These are phyloP conservation scores for Platycheirus albimanus DNA, from an alignment of 2,888 invertebrate species.

Conservation along the genomic window DNA sequence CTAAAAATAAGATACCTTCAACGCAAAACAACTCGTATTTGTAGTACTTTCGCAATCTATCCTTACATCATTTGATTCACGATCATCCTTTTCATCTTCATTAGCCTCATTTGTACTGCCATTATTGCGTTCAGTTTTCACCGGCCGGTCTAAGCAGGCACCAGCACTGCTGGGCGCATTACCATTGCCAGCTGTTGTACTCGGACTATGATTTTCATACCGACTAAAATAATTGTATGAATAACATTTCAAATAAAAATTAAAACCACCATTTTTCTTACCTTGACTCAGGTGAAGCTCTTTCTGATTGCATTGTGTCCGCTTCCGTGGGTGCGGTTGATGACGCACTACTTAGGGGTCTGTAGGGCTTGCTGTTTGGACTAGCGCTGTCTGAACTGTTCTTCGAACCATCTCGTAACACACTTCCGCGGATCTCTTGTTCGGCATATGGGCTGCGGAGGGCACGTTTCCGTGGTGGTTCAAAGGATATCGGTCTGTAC, in stretches of 20 bases:
- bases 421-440: constrained; percentile 85
- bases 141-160: constrained; percentile 78
- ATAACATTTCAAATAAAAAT: not conserved
- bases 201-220: constrained; percentile 83
- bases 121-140: constrained; percentile 82
- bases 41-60: constrained; percentile 72
- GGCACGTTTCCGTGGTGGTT: constrained; percentile 84
- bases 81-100: constrained; percentile 81
- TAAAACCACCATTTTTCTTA: constrained; percentile 73
- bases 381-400: constrained; percentile 83
- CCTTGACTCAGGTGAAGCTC: constrained; percentile 83
- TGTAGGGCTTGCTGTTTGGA: constrained; percentile 83
- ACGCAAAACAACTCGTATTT: constrained; percentile 76
- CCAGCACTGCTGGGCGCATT: constrained; percentile 76
- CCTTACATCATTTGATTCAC: constrained; percentile 82
- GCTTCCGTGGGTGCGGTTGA: constrained; percentile 83
- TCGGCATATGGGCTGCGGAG: constrained; percentile 84
- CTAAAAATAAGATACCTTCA: constrained; percentile 73
- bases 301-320: constrained; percentile 83
- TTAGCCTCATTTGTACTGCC: constrained; percentile 82
- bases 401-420: constrained; percentile 85
- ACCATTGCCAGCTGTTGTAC: constrained; percentile 81
- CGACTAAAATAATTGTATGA: constrained; percentile 79
- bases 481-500: constrained; percentile 82
- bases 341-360: constrained; percentile 83